These are phyloP conservation scores for Psylliodes chrysocephalus DNA, from an alignment of 2,888 invertebrate species.

Conservation along the genomic window DNA sequence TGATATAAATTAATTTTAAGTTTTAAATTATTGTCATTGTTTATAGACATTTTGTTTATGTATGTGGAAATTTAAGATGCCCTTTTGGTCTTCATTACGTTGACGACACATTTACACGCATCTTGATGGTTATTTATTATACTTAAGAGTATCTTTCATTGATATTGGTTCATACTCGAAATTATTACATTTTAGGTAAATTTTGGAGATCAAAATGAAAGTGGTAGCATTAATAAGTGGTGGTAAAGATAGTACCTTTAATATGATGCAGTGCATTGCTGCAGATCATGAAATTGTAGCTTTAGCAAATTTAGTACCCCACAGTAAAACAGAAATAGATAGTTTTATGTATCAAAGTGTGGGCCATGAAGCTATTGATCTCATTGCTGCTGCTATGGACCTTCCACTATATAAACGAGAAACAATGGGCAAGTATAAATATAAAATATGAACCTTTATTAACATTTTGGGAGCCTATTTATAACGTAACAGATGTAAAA, in stretches of 20 bases:
- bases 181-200: neutral
- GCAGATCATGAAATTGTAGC: constrained; percentile 96
- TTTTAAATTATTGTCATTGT: too few relatives aligned
- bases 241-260: constrained; percentile 99
- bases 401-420: constrained; percentile 87
- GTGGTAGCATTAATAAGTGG: constrained; percentile 93
- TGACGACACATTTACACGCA: too few relatives aligned
- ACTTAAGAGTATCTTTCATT: too few relatives aligned
- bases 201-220: constrained; percentile 70
- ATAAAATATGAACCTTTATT: neutral
- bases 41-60: too few relatives aligned
- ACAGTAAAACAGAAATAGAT: constrained; percentile 75
- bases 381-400: constrained; percentile 93
- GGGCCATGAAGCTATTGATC: constrained; percentile 92
- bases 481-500: too few relatives aligned
- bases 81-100: too few relatives aligned
- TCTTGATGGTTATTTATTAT: too few relatives aligned
- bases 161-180: too few relatives aligned
- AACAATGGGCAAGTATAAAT: constrained; percentile 72
- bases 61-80: too few relatives aligned
- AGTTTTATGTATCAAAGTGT: constrained; percentile 99
- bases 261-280: constrained; percentile 97
- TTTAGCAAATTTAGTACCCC: constrained; percentile 93
- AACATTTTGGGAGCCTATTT: too few relatives aligned
- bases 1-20: too few relatives aligned